Conservation (phyloP, 2,888 invertebrate genomes). For the Leucophora obtusa region DNA sequence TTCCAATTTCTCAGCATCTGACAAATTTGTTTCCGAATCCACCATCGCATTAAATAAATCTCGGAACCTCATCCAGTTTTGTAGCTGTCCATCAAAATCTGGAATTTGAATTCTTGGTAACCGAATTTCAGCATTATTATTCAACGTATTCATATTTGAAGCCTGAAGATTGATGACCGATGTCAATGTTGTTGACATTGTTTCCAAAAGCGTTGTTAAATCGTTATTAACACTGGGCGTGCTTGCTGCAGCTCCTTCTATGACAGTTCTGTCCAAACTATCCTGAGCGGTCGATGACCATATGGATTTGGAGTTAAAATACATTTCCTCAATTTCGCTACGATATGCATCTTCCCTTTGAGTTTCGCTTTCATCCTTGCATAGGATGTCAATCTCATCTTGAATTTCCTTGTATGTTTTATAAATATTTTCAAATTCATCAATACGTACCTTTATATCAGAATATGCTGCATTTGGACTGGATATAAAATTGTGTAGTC, state of each 20-base stretch:
- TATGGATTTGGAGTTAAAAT: constrained; percentile 4
- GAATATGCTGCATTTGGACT: background rate
- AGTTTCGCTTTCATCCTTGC: background rate
- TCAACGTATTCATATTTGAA: background rate
- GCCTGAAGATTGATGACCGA: background rate
- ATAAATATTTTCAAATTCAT: constrained; percentile 24
- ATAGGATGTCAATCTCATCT: constrained; percentile 34
- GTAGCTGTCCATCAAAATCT: constrained; percentile 2
- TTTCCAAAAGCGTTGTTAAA: background rate
- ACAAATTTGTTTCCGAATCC: constrained; percentile 1
- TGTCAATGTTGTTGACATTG: background rate
- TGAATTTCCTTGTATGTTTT: constrained; percentile 16
- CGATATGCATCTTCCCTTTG: constrained; percentile 5
- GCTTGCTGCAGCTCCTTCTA: background rate
- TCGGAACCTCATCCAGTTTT: constrained; percentile 46
- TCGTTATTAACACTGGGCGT: background rate
- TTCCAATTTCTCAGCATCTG: constrained; percentile 52
- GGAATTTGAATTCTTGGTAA: constrained; percentile 45
- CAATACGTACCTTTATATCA: constrained; percentile 32
- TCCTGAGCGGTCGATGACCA: background rate
- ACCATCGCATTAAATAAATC: constrained; percentile 51
- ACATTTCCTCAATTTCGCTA: background rate
- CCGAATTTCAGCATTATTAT: constrained; percentile 9
- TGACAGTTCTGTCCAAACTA: background rate
- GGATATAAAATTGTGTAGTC: background rate